Conservation (phyloP, 2,888 invertebrate species). For the Patella pellucida region DNA sequence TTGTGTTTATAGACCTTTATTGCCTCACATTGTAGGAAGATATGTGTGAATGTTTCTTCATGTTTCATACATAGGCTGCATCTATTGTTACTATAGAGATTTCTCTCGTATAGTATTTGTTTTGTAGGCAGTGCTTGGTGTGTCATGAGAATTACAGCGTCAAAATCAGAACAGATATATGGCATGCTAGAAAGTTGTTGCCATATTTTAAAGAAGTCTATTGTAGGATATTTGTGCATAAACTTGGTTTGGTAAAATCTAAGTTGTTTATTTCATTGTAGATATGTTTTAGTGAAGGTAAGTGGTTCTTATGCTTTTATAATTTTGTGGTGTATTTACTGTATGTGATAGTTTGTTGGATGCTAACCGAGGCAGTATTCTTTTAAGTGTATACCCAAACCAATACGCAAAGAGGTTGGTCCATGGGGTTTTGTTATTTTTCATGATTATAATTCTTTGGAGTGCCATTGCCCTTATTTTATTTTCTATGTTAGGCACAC, state of each 20-base stretch:
- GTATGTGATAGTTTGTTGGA: too few species aligned
- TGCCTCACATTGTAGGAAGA: neutral
- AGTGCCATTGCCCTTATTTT: neutral
- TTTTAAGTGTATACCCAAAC: neutral
- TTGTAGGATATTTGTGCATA: too few species aligned
- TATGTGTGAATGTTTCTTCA: neutral
- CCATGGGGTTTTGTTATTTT: neutral
- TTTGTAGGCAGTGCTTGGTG: conserved; percentile 8
- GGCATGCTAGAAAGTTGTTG: too few species aligned
- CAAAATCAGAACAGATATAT: neutral
- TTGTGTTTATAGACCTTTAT: too few species aligned
- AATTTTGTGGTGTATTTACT: too few species aligned
- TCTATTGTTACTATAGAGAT: neutral
- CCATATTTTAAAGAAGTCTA: too few species aligned
- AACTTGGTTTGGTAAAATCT: too few species aligned
- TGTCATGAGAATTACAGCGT: neutral
- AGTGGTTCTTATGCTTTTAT: neutral
- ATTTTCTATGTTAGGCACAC: neutral
- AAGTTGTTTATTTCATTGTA: neutral
- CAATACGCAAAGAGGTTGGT: neutral
- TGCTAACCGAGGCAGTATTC: neutral
- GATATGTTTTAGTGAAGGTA: neutral
- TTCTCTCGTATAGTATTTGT: neutral
- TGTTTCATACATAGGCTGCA: neutral
- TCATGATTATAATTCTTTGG: too few species aligned